Conservation (phyloP, 2,113 vertebrate species). For the Loxodonta africana region DNA sequence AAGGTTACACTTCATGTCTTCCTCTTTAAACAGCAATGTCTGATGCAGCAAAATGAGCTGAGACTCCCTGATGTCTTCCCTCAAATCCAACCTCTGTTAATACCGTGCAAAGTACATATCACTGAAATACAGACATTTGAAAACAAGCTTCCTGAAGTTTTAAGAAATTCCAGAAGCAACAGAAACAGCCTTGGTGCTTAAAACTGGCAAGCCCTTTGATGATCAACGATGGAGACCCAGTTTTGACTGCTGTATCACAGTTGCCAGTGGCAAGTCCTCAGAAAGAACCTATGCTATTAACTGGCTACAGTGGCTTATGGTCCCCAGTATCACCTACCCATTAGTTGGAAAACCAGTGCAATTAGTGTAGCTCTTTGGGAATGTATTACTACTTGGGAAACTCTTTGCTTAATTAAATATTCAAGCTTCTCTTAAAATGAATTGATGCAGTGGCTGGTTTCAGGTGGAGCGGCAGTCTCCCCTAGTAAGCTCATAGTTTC, state of each 20-base stretch:
- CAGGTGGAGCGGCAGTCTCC: too few relatives aligned
- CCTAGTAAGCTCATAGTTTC: fast-evolving
- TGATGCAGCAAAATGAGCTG: background rate
- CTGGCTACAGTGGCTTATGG: background rate
- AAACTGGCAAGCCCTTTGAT: background rate
- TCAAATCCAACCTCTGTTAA: background rate
- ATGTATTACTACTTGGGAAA: background rate
- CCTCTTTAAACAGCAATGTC: too few relatives aligned
- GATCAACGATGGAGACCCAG: background rate
- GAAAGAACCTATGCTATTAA: background rate
- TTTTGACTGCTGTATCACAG: fast-evolving
- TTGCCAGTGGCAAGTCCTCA: fast-evolving
- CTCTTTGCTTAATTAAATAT: background rate
- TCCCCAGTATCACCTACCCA: background rate
- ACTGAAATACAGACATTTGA: background rate
- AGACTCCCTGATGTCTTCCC: background rate
- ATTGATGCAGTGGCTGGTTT: background rate
- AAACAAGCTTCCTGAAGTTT: background rate
- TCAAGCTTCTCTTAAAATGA: background rate
- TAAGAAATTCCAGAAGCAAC: background rate
- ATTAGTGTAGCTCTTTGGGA: background rate
- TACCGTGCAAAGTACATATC: background rate
- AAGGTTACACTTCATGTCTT: background rate
- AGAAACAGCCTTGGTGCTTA: background rate
- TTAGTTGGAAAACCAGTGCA: background rate